These are phyloP conservation scores for Laterallus jamaicensis DNA, from an alignment of 2,113 vertebrate species.

Conservation along the genomic window DNA sequence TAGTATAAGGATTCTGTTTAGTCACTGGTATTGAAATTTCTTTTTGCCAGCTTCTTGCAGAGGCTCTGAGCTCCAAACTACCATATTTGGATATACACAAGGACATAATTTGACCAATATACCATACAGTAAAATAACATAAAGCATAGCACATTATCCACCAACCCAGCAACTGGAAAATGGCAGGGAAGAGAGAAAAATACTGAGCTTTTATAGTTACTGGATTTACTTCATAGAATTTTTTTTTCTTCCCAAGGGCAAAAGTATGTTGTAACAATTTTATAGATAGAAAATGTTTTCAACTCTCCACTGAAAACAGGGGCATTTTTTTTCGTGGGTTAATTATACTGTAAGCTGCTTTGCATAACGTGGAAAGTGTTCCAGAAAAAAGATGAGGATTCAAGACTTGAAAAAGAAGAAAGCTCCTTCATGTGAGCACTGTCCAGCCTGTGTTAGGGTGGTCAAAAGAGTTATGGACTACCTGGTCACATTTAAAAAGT, in stretches of 20 bases:
- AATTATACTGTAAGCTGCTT: conserved; percentile 48
- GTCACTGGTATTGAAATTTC: background rate
- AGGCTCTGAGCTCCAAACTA: background rate
- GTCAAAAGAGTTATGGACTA: background rate
- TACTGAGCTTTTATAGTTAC: background rate
- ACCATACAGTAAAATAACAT: background rate
- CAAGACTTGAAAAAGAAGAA: background rate
- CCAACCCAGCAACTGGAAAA: background rate
- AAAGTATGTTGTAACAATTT: conserved; percentile 43
- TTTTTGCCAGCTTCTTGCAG: background rate
- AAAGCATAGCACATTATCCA: background rate
- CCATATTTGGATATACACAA: background rate
- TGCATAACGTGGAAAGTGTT: conserved; percentile 8
- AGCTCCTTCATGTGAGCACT: background rate
- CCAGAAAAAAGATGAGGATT: conserved; percentile 17
- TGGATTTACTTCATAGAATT: conserved; percentile 27
- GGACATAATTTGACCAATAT: background rate
- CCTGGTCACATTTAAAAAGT: background rate
- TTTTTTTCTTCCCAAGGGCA: background rate
- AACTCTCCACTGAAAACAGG: conserved; percentile 37
- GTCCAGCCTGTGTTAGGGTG: background rate
- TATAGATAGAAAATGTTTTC: conserved; percentile 46
- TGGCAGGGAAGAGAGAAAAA: conserved; percentile 3
- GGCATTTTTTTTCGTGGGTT: conserved; percentile 13
- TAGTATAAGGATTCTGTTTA: background rate